These are phyloP conservation scores for Paedocypris sp. DNA, from an alignment of 2,113 vertebrate species.

Conservation along the genomic window DNA sequence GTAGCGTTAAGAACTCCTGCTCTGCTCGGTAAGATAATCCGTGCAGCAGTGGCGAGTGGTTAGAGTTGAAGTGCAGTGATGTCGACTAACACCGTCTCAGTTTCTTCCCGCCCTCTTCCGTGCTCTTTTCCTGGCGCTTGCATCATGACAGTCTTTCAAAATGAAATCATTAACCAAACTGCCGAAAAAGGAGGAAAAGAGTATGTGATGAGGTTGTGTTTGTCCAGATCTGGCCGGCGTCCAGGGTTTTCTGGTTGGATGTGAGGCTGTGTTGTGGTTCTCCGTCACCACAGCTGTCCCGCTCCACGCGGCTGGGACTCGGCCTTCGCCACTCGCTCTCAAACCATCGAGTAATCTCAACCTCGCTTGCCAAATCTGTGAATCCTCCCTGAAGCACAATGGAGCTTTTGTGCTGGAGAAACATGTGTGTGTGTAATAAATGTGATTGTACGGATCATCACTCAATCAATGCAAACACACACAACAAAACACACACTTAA, in stretches of 20 bases:
- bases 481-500: conserved; percentile 45
- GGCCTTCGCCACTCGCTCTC: conserved; percentile 44
- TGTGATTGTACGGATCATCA: conserved; percentile 31
- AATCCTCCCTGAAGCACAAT: conserved; percentile 30
- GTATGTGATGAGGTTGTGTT: conserved; percentile 49
- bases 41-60: conserved; percentile 4
- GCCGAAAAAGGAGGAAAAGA: conserved; percentile 53
- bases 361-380: conserved; percentile 47
- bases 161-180: conserved; percentile 66
- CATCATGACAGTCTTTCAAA: conserved; percentile 55
- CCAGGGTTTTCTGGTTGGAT: conserved; percentile 51
- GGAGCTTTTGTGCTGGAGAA: conserved; percentile 32
- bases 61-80: conserved; percentile 31
- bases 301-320: conserved; percentile 43
- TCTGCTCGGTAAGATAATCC: conserved; percentile 10
- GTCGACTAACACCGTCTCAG: conserved; percentile 45
- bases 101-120: conserved; percentile 28
- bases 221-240: conserved; percentile 51
- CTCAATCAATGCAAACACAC: conserved; percentile 53
- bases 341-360: conserved; percentile 67
- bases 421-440: conserved; percentile 3
- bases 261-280: conserved; percentile 60
- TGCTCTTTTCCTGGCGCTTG: conserved; percentile 40
- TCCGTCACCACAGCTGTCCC: conserved; percentile 59
- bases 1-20: not conserved